Conservation (phyloP, 2,797 vertebrate genomes). For the Champsocephalus esox region DNA sequence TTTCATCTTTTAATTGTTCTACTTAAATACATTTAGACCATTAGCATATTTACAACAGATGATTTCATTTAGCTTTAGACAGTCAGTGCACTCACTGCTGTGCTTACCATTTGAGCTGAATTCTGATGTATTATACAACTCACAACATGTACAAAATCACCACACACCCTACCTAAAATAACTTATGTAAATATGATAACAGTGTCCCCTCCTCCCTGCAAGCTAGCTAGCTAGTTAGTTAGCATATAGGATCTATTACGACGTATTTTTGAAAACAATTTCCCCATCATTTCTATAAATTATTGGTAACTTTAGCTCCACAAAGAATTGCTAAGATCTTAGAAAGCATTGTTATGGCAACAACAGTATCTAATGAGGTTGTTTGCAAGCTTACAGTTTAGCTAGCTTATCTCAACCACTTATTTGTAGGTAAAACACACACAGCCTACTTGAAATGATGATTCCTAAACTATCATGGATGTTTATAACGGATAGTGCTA, state of each 20-base stretch:
- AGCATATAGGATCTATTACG: not conserved
- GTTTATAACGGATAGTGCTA: not conserved
- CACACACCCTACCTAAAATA: not conserved
- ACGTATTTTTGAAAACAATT: not conserved
- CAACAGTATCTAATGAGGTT: not conserved
- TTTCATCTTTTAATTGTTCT: not conserved
- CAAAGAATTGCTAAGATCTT: not conserved
- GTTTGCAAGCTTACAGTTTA: not conserved
- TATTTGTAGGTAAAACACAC: not conserved
- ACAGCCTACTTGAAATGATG: too few species aligned
- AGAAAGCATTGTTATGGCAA: not conserved
- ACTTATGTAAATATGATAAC: not conserved
- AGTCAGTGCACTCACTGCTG: not conserved
- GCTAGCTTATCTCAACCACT: not conserved
- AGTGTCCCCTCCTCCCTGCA: not conserved
- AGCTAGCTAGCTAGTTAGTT: not conserved
- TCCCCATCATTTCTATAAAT: not conserved
- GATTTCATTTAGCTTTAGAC: not conserved
- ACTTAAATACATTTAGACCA: not conserved
- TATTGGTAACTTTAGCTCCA: not conserved
- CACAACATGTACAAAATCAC: not conserved
- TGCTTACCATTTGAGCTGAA: not conserved
- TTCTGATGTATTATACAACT: too few species aligned
- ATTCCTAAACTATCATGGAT: not conserved
- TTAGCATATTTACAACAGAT: not conserved